These are phyloP conservation scores for Halcyon chelicuti DNA, from an alignment of 2,797 vertebrate species.

Conservation along the genomic window DNA sequence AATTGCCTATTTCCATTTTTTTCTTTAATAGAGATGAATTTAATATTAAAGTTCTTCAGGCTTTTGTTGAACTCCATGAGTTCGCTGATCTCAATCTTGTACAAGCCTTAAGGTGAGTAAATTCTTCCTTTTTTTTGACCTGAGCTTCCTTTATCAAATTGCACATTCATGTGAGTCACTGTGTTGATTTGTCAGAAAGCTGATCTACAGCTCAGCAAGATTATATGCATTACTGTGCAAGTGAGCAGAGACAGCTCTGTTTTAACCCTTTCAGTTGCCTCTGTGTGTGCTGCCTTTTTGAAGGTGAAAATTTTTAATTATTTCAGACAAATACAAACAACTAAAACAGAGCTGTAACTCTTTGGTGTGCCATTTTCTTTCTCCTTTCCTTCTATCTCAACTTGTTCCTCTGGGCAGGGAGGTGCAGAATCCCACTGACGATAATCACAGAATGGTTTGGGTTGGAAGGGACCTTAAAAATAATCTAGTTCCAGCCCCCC, in stretches of 20 bases:
- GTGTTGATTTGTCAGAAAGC: background rate
- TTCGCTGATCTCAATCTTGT: conserved; percentile 97
- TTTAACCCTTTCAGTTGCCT: background rate
- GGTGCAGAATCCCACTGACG: background rate
- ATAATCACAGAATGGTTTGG: no score
- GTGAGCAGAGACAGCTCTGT: background rate
- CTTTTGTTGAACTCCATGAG: conserved; percentile 98
- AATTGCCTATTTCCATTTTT: background rate
- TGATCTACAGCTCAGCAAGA: background rate
- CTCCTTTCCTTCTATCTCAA: background rate
- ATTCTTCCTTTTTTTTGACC: background rate
- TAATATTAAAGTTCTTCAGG: conserved; percentile 96
- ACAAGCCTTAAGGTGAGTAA: conserved; percentile 92
- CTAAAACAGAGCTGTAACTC: background rate
- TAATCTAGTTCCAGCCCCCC: no score
- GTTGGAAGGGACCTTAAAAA: no score
- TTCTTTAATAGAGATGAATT: conserved; percentile 90
- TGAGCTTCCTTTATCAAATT: background rate
- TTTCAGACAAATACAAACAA: background rate
- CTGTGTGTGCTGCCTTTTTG: background rate
- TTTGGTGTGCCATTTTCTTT: background rate
- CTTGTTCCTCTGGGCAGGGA: background rate
- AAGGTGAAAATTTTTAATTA: background rate
- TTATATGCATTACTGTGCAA: background rate
- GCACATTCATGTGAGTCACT: background rate